Base-by-base conservation (phyloP, 2,113 vertebrate species). In the Hystrix cristata region DNA sequence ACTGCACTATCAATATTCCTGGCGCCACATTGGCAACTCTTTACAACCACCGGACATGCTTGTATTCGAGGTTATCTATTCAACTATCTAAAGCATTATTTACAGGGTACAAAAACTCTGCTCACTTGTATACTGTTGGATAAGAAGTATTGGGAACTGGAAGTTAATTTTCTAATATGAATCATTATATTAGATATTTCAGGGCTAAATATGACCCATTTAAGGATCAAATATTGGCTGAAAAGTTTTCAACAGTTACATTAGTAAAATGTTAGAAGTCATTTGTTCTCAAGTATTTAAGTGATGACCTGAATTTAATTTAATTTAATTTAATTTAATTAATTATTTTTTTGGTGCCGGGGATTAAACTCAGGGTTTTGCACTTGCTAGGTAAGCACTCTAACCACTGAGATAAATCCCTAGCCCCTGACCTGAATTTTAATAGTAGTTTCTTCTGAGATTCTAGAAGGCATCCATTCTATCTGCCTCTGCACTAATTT, bases 171-270 rank as follows among this genome's bases (percentile, higher is more conserved):
- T 90, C 57, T 74, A 87, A 90, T 86, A 15, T 76, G 48, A 96
- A 89, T 91, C 11, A 69, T 67, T 82, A 67, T 38, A 51, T 92
- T 48, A 95, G 88, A 94, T 87, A 91, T 53, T 92, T 97, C 62
- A 87, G 62, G 34, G 83, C 34, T 95, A 71, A 84, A 74, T 87
- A 12, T 93, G 43, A 67, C 46, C 51, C 15, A 79, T 60, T 87
- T 93, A 87, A 89, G 16, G 76, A 80, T 67, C 83, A 94, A 96
- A 43, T 80, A 88, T 64, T 80, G 59, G 80, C 43, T 93, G 67
- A 84, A 80, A 94, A 29, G 48, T 78, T 94, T 95, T 92, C 34
- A 94, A 31, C 23, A 93, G 38, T 12, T 87, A 3, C 9, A 74
- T 51, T 15, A 27, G 53, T 78, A 95, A 93, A 96, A 84, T 76